A percentile compares a stretch with the other conserved stretches of the same genome.
These are phyloP conservation scores for Lysiphlebus fabarum DNA, from an alignment of 1,140 invertebrate species.

Conservation along the genomic window DNA sequence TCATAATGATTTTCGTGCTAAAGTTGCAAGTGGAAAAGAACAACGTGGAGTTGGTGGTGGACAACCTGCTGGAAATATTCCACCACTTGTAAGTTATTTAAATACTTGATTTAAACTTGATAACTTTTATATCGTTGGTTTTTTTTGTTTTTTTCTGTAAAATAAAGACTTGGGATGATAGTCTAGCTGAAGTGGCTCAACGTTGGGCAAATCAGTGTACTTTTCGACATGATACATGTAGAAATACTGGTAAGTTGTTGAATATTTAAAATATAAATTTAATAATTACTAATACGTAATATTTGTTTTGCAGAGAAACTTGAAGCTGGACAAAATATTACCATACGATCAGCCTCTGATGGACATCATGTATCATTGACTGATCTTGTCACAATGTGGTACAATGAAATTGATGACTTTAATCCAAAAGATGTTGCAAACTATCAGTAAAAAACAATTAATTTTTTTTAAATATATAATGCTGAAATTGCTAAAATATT, in stretches of 20 bases:
- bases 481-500: no score
- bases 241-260: conserved; percentile 1
- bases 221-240: neutral
- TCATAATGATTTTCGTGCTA: neutral
- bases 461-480: no score
- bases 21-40: neutral
- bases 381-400: no score
- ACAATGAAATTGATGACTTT: no score
- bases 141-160: no score
- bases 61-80: conserved; percentile 1
- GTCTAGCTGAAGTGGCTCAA: neutral
- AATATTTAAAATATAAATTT: neutral
- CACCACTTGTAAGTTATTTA: conserved; percentile 6
- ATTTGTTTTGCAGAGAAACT: neutral
- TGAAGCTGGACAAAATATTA: no score
- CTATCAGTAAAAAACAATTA: no score
- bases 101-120: no score
- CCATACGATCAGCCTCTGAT: no score
- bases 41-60: neutral
- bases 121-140: no score
- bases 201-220: neutral
- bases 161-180: neutral
- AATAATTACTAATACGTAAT: neutral
- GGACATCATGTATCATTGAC: no score
- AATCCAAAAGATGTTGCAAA: no score